These are phyloP conservation scores for Drosophila melanogaster DNA, from an alignment of 1,140 invertebrate species.

Conservation along the genomic window Release_6_plus_ISO1_MT NT_033779.5:14110501-14111000, in stretches of 20 bases:
- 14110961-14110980: background rate
- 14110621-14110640: constrained; percentile 28
- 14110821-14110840: constrained; percentile 1
- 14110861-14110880: constrained; percentile 4
- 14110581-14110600: no score
- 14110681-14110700: constrained; percentile 25
- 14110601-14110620: background rate
- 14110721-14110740: constrained; percentile 44
- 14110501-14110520: constrained; percentile 4
- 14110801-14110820: background rate
- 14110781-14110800: background rate
- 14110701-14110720: constrained; percentile 6
- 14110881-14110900: background rate
- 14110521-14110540: background rate
- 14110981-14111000: background rate
- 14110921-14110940: no score
- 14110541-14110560: background rate
- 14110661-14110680: constrained; percentile 21
- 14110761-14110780: constrained; percentile 2
- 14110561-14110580: constrained; percentile 10
- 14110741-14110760: background rate
- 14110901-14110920: no score
- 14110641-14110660: constrained; percentile 16
- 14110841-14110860: constrained; percentile 6
- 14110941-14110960: no score